Base-by-base conservation (phyloP, 1,140 invertebrate genomes). In the Drosophila insularis region DNA sequence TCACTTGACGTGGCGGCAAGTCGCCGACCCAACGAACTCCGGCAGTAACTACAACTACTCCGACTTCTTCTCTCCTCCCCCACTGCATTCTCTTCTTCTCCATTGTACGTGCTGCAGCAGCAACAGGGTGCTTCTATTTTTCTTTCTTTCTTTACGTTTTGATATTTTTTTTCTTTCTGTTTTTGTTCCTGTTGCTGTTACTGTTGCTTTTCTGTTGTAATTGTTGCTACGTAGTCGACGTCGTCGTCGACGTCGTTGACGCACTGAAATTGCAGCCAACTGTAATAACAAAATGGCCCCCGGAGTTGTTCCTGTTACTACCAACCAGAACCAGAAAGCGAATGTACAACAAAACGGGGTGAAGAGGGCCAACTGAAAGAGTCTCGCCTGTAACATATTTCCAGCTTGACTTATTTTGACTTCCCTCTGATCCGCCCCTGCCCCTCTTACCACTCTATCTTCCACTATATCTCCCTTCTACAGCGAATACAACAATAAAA, bases 251-350 rank as follows among this genome's bases (percentile, higher is more conserved):
- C 19, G 43, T 50, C 43, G 43, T 50, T 50, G 43, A 50, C 43
- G 43, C 43, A 50, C 80, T 74, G 80, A 84, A 85, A 85, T 78
- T 85, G 81, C 81, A 85, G 74, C 43, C 81, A 86, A 86, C 81
- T 86, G 81, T 86, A 86, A 86, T 86, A 86, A 86, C 75, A 81
- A 78, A 86, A 86, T 86, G 81, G 81, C 81, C 75, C 64, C 78
- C 75, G 81, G 75, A 86, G 78, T 86, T 82, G 74, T 78, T 86
- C 64, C 78, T 78, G 59, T 74, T 71, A 54, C 40, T 19, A 63
- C 60, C 39, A 35, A 55, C 78, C 21, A 39, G 46, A 54, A 60
- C 13, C 35, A 32, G 23, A 62, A 40, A 19, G 53, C 43, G 55
- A 68, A 35, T 31, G 65, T 58, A 53, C 21, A 21, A 6, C n/a